Conservation (phyloP, 2,888 invertebrate genomes). For the Diadegma fenestrale region DNA sequence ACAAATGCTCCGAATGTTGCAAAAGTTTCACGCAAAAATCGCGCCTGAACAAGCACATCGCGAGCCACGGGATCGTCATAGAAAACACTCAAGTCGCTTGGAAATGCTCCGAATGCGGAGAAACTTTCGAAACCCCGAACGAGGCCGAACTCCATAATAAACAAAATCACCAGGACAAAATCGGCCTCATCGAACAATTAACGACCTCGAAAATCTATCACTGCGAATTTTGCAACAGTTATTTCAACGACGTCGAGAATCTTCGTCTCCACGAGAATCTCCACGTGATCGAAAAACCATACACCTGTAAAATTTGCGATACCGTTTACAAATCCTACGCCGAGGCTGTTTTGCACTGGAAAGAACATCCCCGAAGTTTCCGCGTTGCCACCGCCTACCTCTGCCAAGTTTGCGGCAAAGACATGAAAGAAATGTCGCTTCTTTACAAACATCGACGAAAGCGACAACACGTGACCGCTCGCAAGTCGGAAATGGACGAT, state of each 20-base stretch:
- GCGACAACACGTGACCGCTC: constrained; percentile 85
- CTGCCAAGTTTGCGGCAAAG: constrained; percentile 85
- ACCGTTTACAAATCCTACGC: constrained; percentile 85
- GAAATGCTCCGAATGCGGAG: constrained; percentile 77
- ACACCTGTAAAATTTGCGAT: constrained; percentile 85
- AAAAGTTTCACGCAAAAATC: constrained; percentile 80
- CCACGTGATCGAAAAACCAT: constrained; percentile 85
- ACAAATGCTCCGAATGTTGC: constrained; percentile 77
- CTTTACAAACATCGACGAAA: constrained; percentile 87
- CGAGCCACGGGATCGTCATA: constrained; percentile 75
- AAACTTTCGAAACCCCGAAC: constrained; percentile 72
- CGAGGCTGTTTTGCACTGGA: constrained; percentile 87
- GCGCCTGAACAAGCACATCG: constrained; percentile 77
- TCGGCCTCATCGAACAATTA: constrained; percentile 74
- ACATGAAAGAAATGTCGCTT: constrained; percentile 85
- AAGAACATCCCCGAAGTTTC: constrained; percentile 85
- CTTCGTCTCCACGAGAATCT: constrained; percentile 84
- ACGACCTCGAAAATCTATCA: constrained; percentile 84
- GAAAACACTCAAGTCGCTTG: constrained; percentile 76
- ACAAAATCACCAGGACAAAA: constrained; percentile 72
- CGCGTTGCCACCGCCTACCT: constrained; percentile 84
- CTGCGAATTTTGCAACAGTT: constrained; percentile 88
- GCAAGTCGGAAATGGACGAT: constrained; percentile 77
- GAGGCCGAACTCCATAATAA: constrained; percentile 73
- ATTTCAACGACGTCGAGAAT: constrained; percentile 86